A percentile compares a stretch with the other conserved stretches of the same genome.
phyloP scores from a whole-genome alignment of 1,140 invertebrate genomes.

The Protaetia brevitarsis region DNA sequence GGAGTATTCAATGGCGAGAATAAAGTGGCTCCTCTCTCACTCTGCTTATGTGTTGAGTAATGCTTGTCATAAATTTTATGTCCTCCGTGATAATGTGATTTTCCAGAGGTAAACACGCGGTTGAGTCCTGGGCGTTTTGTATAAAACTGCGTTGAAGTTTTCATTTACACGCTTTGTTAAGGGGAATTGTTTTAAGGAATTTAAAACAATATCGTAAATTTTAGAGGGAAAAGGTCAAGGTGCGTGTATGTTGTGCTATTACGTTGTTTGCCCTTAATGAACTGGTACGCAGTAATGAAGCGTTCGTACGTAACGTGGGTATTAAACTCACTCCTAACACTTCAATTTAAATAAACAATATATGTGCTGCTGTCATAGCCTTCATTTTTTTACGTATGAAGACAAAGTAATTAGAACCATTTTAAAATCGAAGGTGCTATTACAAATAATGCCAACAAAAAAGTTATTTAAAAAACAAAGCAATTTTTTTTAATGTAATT shows the following conservation, averaged over 20 bases:
- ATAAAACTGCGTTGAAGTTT: constrained; percentile 8
- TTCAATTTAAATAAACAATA: too few relatives aligned
- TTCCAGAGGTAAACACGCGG: constrained; percentile 10
- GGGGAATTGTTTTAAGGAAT: neutral
- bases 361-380: too few relatives aligned
- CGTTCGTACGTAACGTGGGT: neutral
- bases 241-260: too few relatives aligned
- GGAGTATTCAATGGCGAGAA: neutral
- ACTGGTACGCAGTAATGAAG: neutral
- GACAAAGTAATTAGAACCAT: too few relatives aligned
- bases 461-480: too few relatives aligned
- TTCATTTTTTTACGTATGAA: too few relatives aligned
- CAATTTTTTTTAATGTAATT: too few relatives aligned
- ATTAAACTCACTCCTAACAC: too few relatives aligned
- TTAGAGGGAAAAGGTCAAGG: neutral
- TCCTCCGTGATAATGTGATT: constrained; percentile 13
- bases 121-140: neutral
- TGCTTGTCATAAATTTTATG: constrained; percentile 17
- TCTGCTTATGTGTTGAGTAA: constrained; percentile 16
- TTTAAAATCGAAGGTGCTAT: too few relatives aligned
- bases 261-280: neutral
- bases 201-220: constrained; percentile 10
- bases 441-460: too few relatives aligned
- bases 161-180: neutral
- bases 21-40: neutral